These are phyloP conservation scores for Dolichotis patagonum DNA, from an alignment of 2,113 vertebrate species.

Conservation along the genomic window DNA sequence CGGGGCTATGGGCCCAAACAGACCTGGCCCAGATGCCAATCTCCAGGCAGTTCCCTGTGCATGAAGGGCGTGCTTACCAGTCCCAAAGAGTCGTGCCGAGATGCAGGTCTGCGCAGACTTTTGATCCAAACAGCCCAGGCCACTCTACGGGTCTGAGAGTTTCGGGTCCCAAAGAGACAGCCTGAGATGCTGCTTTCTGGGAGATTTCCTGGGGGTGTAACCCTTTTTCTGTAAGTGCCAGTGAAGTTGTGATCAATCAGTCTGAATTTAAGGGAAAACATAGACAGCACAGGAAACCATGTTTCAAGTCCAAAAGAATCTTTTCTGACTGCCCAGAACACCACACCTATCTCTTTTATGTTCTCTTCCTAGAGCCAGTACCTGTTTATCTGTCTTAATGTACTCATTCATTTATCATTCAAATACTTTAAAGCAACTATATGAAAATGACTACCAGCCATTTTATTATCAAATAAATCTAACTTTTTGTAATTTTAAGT, in stretches of 20 bases:
- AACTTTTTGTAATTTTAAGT: conserved; percentile 49
- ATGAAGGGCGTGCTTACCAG: too few relatives aligned
- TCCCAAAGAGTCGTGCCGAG: too few relatives aligned
- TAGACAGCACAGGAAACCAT: background rate
- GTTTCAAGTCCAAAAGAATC: background rate
- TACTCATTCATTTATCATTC: conserved; percentile 12
- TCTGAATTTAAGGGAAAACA: conserved; percentile 4
- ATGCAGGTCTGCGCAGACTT: too few relatives aligned
- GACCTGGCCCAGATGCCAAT: too few relatives aligned
- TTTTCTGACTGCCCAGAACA: background rate
- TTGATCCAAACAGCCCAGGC: too few relatives aligned
- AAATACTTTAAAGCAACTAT: background rate
- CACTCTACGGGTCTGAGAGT: too few relatives aligned
- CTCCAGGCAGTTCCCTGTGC: too few relatives aligned
- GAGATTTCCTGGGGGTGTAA: too few relatives aligned
- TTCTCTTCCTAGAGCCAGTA: background rate
- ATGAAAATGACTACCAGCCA: background rate
- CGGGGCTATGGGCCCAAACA: too few relatives aligned
- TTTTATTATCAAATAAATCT: conserved; percentile 39
- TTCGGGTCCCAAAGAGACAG: too few relatives aligned
- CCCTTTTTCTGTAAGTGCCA: background rate
- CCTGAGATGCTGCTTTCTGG: too few relatives aligned
- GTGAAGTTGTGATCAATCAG: background rate
- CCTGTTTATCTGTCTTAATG: conserved; percentile 23
- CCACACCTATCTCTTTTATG: background rate